Conservation (phyloP, 2,888 invertebrate species). For the Alitta virens region DNA sequence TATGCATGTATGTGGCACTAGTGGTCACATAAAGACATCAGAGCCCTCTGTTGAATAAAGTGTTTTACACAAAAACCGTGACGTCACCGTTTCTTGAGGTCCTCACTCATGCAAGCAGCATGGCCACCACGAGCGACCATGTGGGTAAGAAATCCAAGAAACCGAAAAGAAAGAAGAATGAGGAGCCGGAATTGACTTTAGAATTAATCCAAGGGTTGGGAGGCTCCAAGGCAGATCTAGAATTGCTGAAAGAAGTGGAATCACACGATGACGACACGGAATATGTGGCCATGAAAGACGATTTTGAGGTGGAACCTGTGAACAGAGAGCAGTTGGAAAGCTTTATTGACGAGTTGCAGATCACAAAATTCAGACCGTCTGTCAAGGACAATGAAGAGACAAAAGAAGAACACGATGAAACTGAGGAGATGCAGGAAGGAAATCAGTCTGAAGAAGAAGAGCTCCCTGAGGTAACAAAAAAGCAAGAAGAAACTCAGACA, state of each 20-base stretch:
- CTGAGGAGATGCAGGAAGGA: background rate
- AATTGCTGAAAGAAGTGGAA: conserved; percentile 36
- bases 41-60: too few relatives aligned
- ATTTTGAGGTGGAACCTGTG: conserved; percentile 39
- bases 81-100: too few relatives aligned
- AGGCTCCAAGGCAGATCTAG: conserved; percentile 36
- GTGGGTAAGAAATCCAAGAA: background rate
- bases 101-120: too few relatives aligned
- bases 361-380: background rate
- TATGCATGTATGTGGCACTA: too few relatives aligned
- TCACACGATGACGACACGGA: conserved; percentile 31
- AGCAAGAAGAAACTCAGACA: background rate
- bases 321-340: conserved; percentile 40
- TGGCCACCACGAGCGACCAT: too few relatives aligned
- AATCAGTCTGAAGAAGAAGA: conserved; percentile 3
- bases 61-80: too few relatives aligned
- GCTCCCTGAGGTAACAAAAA: background rate
- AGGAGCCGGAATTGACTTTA: conserved; percentile 14
- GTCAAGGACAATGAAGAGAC: background rate
- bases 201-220: conserved; percentile 15
- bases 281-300: conserved; percentile 31
- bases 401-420: background rate
- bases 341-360: background rate
- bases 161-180: background rate
- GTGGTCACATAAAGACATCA: too few relatives aligned